Percentiles rank a stretch among this genome's conserved stretches.
Conservation (phyloP, 2,113 vertebrate genomes). For the Jacana jacana region DNA sequence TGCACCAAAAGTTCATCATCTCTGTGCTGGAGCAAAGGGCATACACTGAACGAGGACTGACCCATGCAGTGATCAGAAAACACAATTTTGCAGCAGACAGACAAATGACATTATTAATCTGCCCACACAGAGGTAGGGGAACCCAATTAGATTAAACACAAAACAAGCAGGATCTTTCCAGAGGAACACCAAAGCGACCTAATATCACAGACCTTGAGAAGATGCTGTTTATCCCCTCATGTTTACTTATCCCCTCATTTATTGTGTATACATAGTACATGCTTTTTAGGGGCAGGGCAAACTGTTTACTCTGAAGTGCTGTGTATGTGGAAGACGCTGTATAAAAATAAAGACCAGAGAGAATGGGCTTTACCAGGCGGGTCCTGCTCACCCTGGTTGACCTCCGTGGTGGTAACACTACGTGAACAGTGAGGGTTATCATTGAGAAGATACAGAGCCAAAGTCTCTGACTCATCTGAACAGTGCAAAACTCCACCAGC, state of each 20-base stretch:
- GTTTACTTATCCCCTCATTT: background rate
- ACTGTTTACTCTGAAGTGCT: background rate
- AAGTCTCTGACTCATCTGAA: background rate
- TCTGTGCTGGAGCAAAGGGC: background rate
- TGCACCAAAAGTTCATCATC: background rate
- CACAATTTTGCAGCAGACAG: background rate
- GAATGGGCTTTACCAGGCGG: background rate
- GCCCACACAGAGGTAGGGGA: background rate
- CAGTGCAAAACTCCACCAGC: background rate
- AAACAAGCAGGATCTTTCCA: background rate
- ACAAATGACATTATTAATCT: background rate
- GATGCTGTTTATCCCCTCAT: background rate
- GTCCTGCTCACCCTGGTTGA: background rate
- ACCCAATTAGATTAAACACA: background rate
- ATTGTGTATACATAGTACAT: background rate
- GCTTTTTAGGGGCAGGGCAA: background rate
- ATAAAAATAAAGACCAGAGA: background rate
- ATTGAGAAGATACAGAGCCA: background rate
- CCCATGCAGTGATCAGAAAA: background rate
- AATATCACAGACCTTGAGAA: background rate
- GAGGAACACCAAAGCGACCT: background rate
- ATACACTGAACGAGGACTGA: background rate
- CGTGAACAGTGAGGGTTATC: background rate
- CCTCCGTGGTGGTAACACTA: background rate
- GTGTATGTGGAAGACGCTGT: background rate